These are phyloP conservation scores for Laticauda laticaudata DNA, from an alignment of 2,113 vertebrate species.

Conservation along the genomic window DNA sequence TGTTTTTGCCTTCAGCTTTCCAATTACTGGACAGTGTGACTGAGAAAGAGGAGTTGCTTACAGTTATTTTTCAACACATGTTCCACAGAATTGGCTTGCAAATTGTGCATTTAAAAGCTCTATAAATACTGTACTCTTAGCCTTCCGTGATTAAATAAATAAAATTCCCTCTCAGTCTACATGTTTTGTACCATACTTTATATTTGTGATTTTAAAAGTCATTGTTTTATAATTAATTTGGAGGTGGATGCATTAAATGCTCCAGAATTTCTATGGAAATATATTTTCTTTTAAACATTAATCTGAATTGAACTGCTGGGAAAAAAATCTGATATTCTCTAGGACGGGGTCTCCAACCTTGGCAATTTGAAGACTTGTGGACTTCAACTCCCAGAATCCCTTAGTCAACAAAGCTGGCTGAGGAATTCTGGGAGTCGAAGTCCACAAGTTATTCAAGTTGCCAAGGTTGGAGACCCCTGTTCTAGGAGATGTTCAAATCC, in stretches of 20 bases:
- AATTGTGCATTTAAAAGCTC: neutral
- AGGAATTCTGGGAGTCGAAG: too few relatives aligned
- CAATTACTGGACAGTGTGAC: neutral
- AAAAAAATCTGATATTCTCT: slow-evolving; percentile 15
- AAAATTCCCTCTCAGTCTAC: neutral
- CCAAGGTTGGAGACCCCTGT: neutral
- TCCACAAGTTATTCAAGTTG: too few relatives aligned
- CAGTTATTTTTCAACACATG: neutral
- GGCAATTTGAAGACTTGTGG: too few relatives aligned
- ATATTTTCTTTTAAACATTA: neutral
- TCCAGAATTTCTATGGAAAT: neutral
- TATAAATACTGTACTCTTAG: neutral
- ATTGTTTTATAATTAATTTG: neutral
- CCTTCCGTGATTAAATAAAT: neutral
- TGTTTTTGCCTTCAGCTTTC: neutral
- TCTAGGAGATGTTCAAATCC: slow-evolving; percentile 6
- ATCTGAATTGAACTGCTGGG: neutral
- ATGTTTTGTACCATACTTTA: neutral
- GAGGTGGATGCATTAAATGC: neutral
- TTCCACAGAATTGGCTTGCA: neutral
- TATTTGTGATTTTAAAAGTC: neutral
- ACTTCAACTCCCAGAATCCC: too few relatives aligned
- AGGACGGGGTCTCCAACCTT: too few relatives aligned
- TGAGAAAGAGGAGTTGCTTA: neutral
- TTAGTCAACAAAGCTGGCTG: too few relatives aligned